Conservation (phyloP, 2,888 invertebrate genomes). For the Spicauda simplicius region DNA sequence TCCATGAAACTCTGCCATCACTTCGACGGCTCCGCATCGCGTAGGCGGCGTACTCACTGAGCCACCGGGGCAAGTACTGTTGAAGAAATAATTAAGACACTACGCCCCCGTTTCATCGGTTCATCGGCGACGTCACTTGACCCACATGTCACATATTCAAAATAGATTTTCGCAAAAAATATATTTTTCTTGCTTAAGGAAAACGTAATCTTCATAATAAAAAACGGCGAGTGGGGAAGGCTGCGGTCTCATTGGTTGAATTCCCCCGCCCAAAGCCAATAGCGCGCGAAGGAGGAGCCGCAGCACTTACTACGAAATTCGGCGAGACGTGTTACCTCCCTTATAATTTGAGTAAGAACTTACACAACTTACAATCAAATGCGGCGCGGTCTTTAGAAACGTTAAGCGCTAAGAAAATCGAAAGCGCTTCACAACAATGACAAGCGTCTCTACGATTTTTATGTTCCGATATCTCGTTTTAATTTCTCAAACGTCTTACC, state of each 20-base stretch:
- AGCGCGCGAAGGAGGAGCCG: conserved; percentile 76
- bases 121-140: neutral
- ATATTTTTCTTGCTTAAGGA: conserved; percentile 58
- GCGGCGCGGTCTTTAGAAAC: neutral
- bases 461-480: neutral
- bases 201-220: conserved; percentile 66
- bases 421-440: neutral
- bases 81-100: neutral
- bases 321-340: conserved; percentile 64
- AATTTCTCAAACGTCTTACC: too few species aligned
- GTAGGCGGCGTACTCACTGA: conserved; percentile 16
- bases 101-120: neutral
- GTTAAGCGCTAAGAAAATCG: neutral
- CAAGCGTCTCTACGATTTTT: neutral
- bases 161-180: neutral
- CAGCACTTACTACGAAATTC: conserved; percentile 67
- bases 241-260: conserved; percentile 73
- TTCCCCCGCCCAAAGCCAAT: conserved; percentile 70
- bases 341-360: conserved; percentile 39
- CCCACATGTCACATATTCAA: neutral
- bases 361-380: neutral
- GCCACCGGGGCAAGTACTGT: neutral
- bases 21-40: neutral
- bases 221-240: conserved; percentile 69
- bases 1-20: neutral